Evolutionary conservation across 2,888 invertebrate species (phyloP), one percentile per base, ranked within the genome.

Genomic region (Hirtodrosophila duncani): DNA sequence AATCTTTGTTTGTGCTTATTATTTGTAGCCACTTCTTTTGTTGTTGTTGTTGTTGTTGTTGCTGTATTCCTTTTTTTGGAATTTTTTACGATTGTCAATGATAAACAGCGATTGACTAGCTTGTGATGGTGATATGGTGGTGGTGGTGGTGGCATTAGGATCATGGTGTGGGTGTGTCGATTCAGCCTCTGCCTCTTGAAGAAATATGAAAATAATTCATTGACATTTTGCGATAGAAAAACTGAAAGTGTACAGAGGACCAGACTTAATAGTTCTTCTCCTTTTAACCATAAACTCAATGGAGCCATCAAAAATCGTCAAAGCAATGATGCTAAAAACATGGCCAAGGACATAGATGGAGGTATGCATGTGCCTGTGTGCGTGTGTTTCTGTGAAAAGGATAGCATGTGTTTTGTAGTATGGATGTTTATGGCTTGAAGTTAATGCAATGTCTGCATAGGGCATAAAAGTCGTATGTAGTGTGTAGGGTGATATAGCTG

Each of bases 251-350:
- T 70, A 61, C 67, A 67, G 61, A 41, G 44, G 63, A 58, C 59
- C 41, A 50, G 50, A 37, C 61, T 24, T 31, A 18, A n/a, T n/a
- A n/a, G n/a, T n/a, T n/a, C n/a, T n/a, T n/a, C n/a, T n/a, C n/a
- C n/a, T n/a, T 46, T 66, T 53, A 53, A 72, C 72, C 68, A 71
- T 72, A 80, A 72, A 80, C 60, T 71, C 78, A 80, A 72, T 77
- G 80, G 80, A 80, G 81, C 80, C 68, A 72, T 72, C 72, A 72
- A 80, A 77, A 74, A 74, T 66, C 74, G 66, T 78, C 70, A 66
- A 63, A 66, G 74, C 70, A 71, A 56, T 74, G 79, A 55, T 78
- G 75, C 70, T 60, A 63, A 59, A n/a, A 74, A 71, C 70, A 66
- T 69, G 63, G 75, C 60, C 66, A 63, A 63, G 66, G 24, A 7